Conservation (phyloP, 2,797 vertebrate genomes). For the Meriones psammophilus region DNA sequence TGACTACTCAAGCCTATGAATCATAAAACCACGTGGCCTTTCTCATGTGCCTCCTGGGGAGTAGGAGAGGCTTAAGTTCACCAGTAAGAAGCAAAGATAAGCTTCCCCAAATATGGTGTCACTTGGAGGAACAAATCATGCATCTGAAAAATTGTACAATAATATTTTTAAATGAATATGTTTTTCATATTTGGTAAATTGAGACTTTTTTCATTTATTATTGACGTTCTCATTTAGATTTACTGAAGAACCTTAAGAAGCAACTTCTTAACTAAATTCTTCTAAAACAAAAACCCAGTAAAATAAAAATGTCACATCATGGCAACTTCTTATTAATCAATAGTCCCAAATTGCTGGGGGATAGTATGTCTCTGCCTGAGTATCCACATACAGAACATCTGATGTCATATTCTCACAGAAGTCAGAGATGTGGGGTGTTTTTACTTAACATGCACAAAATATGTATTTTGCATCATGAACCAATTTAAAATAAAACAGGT, state of each 20-base stretch:
- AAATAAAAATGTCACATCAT: conserved; percentile 19
- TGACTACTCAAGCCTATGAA: neutral
- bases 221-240: conserved; percentile 57
- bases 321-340: conserved; percentile 65
- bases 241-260: conserved; percentile 73
- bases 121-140: conserved; percentile 50
- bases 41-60: conserved; percentile 4
- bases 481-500: conserved; percentile 83
- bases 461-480: conserved; percentile 87
- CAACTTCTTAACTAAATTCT: conserved; percentile 59
- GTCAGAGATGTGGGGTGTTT: conserved; percentile 80
- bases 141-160: conserved; percentile 64
- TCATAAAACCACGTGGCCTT: conserved; percentile 26
- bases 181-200: conserved; percentile 77
- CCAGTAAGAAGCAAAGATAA: conserved; percentile 37
- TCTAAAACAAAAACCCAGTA: conserved; percentile 27
- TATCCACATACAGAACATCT: conserved; percentile 76
- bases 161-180: conserved; percentile 70
- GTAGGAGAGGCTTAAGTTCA: conserved; percentile 46
- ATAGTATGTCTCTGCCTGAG: conserved; percentile 63
- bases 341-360: conserved; percentile 56
- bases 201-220: conserved; percentile 78
- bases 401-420: conserved; percentile 78
- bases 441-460: conserved; percentile 84
- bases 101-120: conserved; percentile 9